Evolutionary conservation across 1,140 invertebrate genomes (phyloP), one percentile per base, ranked within the genome.

Genomic region (Hylaeus anthracinus): DNA sequence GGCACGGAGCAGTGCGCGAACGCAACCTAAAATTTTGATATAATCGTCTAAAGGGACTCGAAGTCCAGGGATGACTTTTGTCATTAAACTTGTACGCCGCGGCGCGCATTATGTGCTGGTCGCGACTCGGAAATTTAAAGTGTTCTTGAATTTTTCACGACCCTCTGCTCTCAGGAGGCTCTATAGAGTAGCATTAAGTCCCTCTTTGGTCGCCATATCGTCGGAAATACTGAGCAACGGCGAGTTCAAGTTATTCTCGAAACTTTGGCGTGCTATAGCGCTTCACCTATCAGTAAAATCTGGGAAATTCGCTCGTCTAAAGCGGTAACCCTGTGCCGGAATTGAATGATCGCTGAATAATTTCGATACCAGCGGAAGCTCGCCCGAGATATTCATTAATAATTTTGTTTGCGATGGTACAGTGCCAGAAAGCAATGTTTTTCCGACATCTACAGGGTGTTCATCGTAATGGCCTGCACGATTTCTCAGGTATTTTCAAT

Each of bases 11-110:
- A 41, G 45, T 48, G 14, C 37, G 60, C 26, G 39, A 26, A 56
- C 45, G 26, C 51, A 71, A 41, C 51, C 70, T 79, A 72, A 72
- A 79, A 79, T 79, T 79, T 79, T 79, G 72, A 79, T 48, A 48
- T 61, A 48, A 53, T 73, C 77, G 51, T 65, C 51, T 14, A 55
- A 65, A 72, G 51, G 77, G 61, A 39, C n/a, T 1, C 6, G 10
- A 26, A 41, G 9, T 12, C 12, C n/a, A 3, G 0, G 15, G 69
- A 51, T 64, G 48, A 72, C 76, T 39, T 53, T 71, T 43, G 39
- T 61, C 70, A 12, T 79, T 73, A 64, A 72, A 65, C 70, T 79
- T 79, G 70, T 41, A 79, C 26, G 60, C 5, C 15, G 76, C 5
- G 48, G 4, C 67, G 67, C 58, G 39, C 69, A 55, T 72, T 63